A percentile compares a stretch with the other conserved stretches of the same genome.
Conservation (phyloP, 2,113 vertebrate species). For the Prochilodus magdalenae region DNA sequence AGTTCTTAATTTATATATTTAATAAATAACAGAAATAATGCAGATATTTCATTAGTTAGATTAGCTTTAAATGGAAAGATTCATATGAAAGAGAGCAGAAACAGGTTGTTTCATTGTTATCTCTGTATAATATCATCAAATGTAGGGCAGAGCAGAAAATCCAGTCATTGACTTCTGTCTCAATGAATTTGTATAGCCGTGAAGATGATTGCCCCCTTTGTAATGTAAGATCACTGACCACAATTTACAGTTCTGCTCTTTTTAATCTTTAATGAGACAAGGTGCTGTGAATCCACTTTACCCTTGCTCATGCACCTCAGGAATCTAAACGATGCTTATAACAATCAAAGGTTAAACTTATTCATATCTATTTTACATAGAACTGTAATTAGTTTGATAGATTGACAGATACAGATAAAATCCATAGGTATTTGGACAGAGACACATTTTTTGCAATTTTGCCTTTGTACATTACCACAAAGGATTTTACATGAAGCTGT, state of each 20-base stretch:
- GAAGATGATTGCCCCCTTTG: not conserved
- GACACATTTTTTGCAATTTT: no score
- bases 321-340: no score
- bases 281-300: not conserved
- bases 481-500: no score
- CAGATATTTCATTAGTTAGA: not conserved
- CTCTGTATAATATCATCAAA: not conserved
- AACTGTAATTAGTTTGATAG: no score
- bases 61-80: not conserved
- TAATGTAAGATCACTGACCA: not conserved
- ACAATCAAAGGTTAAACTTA: no score
- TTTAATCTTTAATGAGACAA: not conserved
- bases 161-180: not conserved
- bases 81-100: not conserved
- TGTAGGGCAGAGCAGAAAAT: not conserved
- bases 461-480: no score
- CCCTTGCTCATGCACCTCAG: not conserved
- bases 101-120: not conserved
- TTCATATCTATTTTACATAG: no score
- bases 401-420: no score
- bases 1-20: no score
- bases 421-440: no score
- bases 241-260: not conserved
- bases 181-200: not conserved
- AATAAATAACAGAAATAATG: no score